Conservation (phyloP, 1,140 invertebrate genomes). For the Lepidurus packardi region DNA sequence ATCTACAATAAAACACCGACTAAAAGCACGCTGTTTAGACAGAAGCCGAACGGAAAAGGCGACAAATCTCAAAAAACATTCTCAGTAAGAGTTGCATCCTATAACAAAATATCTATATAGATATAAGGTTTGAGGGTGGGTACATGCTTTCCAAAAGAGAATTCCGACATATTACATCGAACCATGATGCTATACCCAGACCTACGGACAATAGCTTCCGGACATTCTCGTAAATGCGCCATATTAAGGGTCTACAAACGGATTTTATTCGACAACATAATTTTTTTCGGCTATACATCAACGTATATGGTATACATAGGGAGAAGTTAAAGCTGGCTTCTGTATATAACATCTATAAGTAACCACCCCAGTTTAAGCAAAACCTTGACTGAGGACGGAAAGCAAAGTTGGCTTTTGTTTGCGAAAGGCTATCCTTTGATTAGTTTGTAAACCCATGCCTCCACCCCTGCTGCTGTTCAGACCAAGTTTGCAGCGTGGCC, state of each 20-base stretch:
- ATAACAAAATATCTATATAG: no score
- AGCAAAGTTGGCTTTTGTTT: conserved; percentile 16
- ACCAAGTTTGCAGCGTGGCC: no score
- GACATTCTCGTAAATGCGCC: neutral
- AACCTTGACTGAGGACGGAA: neutral
- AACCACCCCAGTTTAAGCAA: neutral
- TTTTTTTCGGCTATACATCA: neutral
- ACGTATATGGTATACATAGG: no score
- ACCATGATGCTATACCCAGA: neutral
- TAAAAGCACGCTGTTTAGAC: neutral
- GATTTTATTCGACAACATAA: neutral
- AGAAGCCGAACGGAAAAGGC: neutral
- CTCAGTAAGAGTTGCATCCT: neutral
- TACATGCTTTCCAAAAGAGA: no score
- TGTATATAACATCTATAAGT: neutral
- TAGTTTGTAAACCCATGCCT: neutral
- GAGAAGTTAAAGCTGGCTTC: neutral
- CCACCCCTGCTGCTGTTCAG: neutral
- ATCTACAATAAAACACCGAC: neutral
- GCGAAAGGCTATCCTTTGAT: conserved; percentile 13
- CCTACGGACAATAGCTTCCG: neutral
- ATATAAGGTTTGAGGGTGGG: no score
- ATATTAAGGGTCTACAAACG: neutral
- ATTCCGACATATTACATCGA: neutral
- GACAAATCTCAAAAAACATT: neutral